phyloP scores from a whole-genome alignment of 2,888 invertebrate genomes.

The Dasysyrphus albostriatus region DNA sequence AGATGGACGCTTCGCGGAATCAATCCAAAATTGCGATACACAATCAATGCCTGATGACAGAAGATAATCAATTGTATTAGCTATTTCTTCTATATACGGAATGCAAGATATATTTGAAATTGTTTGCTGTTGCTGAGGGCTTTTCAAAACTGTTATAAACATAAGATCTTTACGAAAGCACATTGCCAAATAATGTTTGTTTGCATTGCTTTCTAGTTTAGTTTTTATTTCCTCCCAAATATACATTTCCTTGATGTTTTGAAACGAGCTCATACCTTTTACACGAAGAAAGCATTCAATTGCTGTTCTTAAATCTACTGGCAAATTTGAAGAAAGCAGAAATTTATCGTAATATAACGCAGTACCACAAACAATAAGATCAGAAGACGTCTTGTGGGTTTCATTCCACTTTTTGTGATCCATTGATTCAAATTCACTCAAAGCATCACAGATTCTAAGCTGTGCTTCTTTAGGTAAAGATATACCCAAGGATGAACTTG shows the following conservation, averaged over 20 bases:
- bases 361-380: conserved; percentile 85
- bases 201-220: conserved; percentile 77
- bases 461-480: conserved; percentile 90
- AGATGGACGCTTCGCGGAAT: conserved; percentile 87
- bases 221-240: conserved; percentile 89
- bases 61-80: conserved; percentile 91
- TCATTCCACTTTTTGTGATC: conserved; percentile 95
- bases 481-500: conserved; percentile 82
- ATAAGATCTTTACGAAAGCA: conserved; percentile 90
- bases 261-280: conserved; percentile 90
- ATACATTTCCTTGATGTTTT: conserved; percentile 89
- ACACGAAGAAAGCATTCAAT: conserved; percentile 90
- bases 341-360: conserved; percentile 84
- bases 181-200: conserved; percentile 89
- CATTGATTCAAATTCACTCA: conserved; percentile 95
- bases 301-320: conserved; percentile 89
- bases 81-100: conserved; percentile 95
- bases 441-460: conserved; percentile 92
- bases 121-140: conserved; percentile 76
- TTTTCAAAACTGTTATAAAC: conserved; percentile 88
- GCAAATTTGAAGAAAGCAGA: conserved; percentile 91
- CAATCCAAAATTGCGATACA: conserved; percentile 88
- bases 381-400: conserved; percentile 82
- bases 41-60: conserved; percentile 91
- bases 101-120: conserved; percentile 86